These are phyloP conservation scores for Neocrepidodera transversa DNA, from an alignment of 2,888 invertebrate species.

Conservation along the genomic window DNA sequence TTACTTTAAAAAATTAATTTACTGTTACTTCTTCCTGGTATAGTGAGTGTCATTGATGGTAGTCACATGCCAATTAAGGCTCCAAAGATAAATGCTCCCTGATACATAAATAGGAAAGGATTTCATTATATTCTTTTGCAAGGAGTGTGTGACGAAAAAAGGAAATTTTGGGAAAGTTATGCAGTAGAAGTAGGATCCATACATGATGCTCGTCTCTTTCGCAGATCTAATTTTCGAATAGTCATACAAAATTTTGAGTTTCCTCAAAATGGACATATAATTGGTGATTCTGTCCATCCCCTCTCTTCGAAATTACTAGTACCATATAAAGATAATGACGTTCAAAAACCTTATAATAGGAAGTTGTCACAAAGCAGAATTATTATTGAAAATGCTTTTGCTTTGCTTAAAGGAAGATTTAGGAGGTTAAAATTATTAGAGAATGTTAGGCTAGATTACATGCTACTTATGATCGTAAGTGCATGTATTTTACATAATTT, in stretches of 20 bases:
- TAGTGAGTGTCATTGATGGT: slow-evolving; percentile 35
- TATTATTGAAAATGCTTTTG: slow-evolving; percentile 1
- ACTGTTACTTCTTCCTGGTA: no score
- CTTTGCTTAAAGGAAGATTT: slow-evolving; percentile 1
- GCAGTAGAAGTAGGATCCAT: slow-evolving; percentile 35
- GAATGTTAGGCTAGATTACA: neutral
- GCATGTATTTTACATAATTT: neutral
- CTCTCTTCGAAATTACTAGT: no score
- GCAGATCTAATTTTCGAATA: neutral
- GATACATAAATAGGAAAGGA: slow-evolving; percentile 29
- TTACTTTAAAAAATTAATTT: no score
- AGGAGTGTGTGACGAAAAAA: slow-evolving; percentile 32
- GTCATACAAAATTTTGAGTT: neutral
- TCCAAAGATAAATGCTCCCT: slow-evolving; percentile 20
- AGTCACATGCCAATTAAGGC: slow-evolving; percentile 33
- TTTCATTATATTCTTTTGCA: slow-evolving; percentile 31
- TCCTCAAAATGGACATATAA: neutral
- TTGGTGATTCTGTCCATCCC: no score
- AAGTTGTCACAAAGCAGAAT: no score
- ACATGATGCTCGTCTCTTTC: slow-evolving; percentile 33
- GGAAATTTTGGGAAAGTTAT: slow-evolving; percentile 32
- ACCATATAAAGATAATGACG: no score
- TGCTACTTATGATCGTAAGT: neutral
- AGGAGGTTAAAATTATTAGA: neutral
- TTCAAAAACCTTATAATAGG: no score